Conservation (phyloP, 64 coral and sea anemone species). For the Montipora efflorescens region DNA sequence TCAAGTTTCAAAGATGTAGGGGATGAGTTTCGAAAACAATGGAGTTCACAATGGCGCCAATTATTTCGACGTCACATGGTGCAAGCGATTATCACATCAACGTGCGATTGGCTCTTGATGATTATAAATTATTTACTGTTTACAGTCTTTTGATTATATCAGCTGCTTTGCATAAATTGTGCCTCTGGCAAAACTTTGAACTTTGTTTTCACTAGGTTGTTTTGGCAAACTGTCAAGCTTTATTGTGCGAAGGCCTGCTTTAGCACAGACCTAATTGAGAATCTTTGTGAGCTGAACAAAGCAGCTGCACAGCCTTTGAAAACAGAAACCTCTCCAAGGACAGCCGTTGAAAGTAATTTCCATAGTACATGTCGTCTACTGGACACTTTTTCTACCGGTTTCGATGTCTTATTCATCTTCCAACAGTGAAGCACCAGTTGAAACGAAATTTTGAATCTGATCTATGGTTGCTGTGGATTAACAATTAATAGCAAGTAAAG, state of each 20-base stretch:
- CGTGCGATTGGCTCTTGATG: conserved; percentile 29
- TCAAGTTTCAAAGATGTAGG: neutral
- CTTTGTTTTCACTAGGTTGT: conserved; percentile 28
- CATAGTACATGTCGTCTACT: neutral
- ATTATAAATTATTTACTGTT: conserved; percentile 68
- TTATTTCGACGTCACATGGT: conserved; percentile 52
- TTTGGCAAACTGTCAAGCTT: conserved; percentile 56
- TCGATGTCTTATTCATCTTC: neutral
- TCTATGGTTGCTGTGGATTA: conserved; percentile 32
- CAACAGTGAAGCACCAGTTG: neutral
- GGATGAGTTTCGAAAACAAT: conserved; percentile 29
- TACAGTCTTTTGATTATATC: conserved; percentile 44
- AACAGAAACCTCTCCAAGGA: neutral
- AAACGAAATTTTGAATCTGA: neutral
- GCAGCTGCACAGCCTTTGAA: conserved; percentile 9
- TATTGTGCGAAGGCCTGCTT: conserved; percentile 44
- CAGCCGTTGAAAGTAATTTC: neutral
- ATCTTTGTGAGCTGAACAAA: conserved; percentile 12
- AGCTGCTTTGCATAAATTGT: conserved; percentile 69
- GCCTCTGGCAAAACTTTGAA: conserved; percentile 52
- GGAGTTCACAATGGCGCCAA: conserved; percentile 43
- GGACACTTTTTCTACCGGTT: neutral
- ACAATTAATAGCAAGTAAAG: conserved; percentile 39
- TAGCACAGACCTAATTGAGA: conserved; percentile 42
- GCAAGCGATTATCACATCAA: conserved; percentile 46